Conservation (phyloP, 2,888 invertebrate species). For the Craniophora ligustri region DNA sequence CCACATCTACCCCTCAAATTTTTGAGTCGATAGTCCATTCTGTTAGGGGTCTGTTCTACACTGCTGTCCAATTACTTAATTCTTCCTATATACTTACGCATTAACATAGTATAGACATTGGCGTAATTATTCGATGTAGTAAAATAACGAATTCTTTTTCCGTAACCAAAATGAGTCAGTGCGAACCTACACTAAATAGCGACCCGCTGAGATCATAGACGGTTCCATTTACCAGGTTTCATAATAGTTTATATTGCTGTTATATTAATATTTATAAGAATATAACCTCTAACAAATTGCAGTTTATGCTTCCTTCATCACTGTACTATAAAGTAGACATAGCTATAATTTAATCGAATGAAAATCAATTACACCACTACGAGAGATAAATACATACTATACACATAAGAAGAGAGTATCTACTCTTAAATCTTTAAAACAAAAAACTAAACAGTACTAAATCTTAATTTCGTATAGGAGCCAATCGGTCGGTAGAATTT, state of each 20-base stretch:
- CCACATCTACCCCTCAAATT: no score
- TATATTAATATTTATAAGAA: constrained; percentile 51
- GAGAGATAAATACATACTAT: no score
- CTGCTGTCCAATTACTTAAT: no score
- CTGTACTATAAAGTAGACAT: not conserved
- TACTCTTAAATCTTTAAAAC: no score
- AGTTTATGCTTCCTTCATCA: constrained; percentile 4
- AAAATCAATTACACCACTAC: no score
- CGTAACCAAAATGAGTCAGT: constrained; percentile 62
- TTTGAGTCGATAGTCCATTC: no score
- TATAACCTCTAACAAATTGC: constrained; percentile 17
- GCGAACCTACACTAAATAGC: constrained; percentile 68
- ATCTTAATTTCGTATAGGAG: no score
- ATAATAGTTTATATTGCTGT: constrained; percentile 47
- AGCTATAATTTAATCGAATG: not conserved
- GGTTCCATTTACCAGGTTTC: constrained; percentile 64
- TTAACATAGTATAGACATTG: constrained; percentile 17
- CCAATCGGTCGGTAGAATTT: no score
- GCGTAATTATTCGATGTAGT: constrained; percentile 18
- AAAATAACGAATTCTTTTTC: constrained; percentile 50
- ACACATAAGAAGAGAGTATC: no score
- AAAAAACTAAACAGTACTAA: no score
- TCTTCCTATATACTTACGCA: constrained; percentile 12
- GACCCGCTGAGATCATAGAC: constrained; percentile 77
- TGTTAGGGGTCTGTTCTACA: no score